Base-by-base conservation (phyloP, 1,140 invertebrate species). In the Drosophila tristis region DNA sequence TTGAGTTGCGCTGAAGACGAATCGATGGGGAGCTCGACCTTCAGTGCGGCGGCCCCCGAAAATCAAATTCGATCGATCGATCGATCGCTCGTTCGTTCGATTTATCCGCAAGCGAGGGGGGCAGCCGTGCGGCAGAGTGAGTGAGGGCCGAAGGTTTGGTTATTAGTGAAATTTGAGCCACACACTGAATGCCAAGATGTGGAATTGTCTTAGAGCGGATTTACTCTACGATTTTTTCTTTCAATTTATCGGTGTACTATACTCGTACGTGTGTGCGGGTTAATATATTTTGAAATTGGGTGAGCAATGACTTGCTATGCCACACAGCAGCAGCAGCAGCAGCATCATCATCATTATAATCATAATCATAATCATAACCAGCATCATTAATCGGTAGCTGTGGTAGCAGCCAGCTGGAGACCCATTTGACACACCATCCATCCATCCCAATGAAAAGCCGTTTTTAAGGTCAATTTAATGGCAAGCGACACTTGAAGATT, bases 231-330 rank as follows among this genome's bases (percentile, higher is more conserved):
- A 54, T 66, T 67, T 64, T 70, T 76, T 70, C 71, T 39, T 43
- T 35, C 55, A 60, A 54, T 49, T 57, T 48, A 50, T 70, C 25
- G 39, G n/a, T 71, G 55, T 44, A 43, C 20, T 31, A 25, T 43
- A 59, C 42, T 25, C 42, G 42, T 62, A n/a, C 23, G 23, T 48
- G 54, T 78, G 80, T 77, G 44, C 55, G 72, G 29, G 67, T 62
- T 75, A 66, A 78, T 82, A 72, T 48, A 58, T 87, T 86, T 87
- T 81, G 82, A 82, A 86, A 86, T 82, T 87, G 82, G 82, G 78
- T 82, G 82, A 87, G 75, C 78, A 75, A 86, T 86, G 82, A 86
- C 82, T 86, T 81, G 82, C 78, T 53, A 59, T 81, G 78, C 78
- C 76, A 49, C 70, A 39, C 35, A 39, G 35, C 35, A 11, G 35